These are phyloP conservation scores for Sebastiscus albofasciatus DNA, from an alignment of 2,797 vertebrate species.

Conservation along the genomic window DNA sequence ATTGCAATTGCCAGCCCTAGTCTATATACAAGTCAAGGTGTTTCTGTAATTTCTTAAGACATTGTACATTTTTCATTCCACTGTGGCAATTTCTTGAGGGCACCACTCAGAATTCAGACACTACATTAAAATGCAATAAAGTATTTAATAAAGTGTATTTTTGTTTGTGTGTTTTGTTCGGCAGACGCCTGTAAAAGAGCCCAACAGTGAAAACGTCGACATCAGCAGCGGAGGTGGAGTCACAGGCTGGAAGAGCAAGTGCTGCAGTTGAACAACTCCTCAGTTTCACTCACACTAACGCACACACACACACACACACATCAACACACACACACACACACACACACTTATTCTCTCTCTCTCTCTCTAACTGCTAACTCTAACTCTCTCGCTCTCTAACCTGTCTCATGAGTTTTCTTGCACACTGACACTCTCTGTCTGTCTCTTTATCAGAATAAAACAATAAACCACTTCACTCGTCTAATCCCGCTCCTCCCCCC, in stretches of 20 bases:
- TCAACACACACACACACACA: constrained; percentile 32
- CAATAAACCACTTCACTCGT: constrained; percentile 73
- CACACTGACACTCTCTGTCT: constrained; percentile 77
- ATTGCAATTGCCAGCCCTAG: no score
- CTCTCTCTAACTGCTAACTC: constrained; percentile 67
- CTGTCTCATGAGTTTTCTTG: constrained; percentile 79
- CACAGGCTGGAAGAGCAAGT: constrained; percentile 99
- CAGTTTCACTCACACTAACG: constrained; percentile 60
- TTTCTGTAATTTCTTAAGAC: no score
- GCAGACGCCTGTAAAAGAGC: constrained; percentile 99
- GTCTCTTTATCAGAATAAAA: constrained; percentile 82
- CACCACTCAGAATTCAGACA: background rate
- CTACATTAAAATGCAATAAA: background rate
- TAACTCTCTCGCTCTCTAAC: constrained; percentile 75
- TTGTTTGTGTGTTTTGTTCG: constrained; percentile 20
- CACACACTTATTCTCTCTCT: constrained; percentile 4
- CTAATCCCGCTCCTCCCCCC: constrained; percentile 67
- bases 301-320: constrained; percentile 39
- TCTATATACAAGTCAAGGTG: no score
- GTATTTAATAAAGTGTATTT: background rate
- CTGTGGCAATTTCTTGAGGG: background rate
- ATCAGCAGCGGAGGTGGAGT: constrained; percentile 96
- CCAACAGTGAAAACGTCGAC: constrained; percentile 99
- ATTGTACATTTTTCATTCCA: no score
- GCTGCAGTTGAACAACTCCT: constrained; percentile 90